phyloP scores from a whole-genome alignment of 2,113 vertebrate genomes.

The Pterophyllum scalare region DNA sequence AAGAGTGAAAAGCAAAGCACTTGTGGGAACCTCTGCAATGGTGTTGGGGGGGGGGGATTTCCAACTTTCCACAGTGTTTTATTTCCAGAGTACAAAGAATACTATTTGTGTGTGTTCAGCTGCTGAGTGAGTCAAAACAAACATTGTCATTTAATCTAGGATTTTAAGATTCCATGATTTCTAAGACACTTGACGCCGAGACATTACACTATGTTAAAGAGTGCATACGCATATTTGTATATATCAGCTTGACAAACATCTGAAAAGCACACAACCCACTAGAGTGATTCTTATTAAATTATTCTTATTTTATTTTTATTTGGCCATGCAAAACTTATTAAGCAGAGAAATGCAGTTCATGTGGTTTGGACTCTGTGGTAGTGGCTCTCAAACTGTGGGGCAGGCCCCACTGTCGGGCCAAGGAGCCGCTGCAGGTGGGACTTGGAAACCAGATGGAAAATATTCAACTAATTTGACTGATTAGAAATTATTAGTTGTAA shows the following conservation, averaged over 20 bases:
- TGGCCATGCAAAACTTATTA: neutral
- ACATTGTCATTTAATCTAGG: neutral
- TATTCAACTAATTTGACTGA: neutral
- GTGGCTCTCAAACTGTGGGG: neutral
- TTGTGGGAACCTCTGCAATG: neutral
- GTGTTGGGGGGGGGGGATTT: neutral
- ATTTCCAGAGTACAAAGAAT: neutral
- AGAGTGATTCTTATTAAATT: neutral
- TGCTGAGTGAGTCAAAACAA: neutral
- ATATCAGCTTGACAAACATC: neutral
- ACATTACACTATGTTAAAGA: neutral
- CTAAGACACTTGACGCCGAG: neutral
- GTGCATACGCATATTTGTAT: neutral
- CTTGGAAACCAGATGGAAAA: constrained; percentile 1
- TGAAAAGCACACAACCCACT: neutral
- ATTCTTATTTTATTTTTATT: neutral
- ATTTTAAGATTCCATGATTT: neutral
- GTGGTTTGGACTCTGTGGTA: neutral
- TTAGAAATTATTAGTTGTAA: neutral
- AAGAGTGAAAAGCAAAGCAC: neutral
- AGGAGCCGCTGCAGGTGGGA: neutral
- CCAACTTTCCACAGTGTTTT: neutral
- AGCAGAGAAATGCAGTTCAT: neutral
- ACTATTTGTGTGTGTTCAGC: neutral
- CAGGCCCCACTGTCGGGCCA: no score